Conservation (phyloP, 2,888 invertebrate genomes). For the Nomada flava region DNA sequence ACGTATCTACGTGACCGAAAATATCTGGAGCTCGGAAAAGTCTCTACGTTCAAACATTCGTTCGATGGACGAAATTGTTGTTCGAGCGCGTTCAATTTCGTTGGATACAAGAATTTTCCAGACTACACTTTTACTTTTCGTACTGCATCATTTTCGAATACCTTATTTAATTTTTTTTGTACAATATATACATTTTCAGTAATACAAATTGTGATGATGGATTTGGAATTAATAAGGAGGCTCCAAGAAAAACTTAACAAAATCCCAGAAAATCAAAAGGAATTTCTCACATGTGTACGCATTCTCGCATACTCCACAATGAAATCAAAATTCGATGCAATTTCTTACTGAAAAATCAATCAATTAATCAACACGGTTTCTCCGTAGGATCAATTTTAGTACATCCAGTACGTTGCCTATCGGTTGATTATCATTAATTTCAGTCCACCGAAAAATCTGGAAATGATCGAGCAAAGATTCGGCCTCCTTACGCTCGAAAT, state of each 20-base stretch:
- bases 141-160: neutral
- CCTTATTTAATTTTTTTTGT: neutral
- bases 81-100: neutral
- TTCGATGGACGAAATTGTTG: conserved; percentile 13
- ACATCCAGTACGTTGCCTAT: neutral
- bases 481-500: conserved; percentile 23
- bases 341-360: conserved; percentile 5
- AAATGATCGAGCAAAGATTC: conserved; percentile 4
- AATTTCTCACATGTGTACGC: too few species aligned
- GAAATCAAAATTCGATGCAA: neutral
- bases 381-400: conserved; percentile 8
- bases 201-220: too few species aligned
- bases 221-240: neutral
- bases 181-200: neutral
- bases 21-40: neutral
- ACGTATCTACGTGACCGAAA: neutral
- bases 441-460: neutral
- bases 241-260: neutral
- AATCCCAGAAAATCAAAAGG: neutral
- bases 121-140: too few species aligned
- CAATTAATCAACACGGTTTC: conserved; percentile 5
- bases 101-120: neutral
- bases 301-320: neutral
- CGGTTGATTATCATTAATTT: conserved; percentile 15
- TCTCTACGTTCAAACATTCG: neutral